Conservation (phyloP, 2,888 invertebrate species). For the Escarpia spicata region DNA sequence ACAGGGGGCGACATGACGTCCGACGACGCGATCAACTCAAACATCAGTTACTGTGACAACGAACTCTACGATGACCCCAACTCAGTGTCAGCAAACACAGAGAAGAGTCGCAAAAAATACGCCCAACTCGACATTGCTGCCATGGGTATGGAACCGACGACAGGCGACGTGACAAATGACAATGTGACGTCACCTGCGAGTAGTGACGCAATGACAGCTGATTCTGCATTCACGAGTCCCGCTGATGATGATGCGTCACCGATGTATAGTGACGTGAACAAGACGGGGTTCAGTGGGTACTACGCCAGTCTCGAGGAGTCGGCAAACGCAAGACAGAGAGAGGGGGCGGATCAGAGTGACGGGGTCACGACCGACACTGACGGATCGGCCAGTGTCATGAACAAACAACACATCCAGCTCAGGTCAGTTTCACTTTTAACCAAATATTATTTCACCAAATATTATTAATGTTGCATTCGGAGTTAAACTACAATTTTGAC, state of each 20-base stretch:
- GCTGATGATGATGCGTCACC: slow-evolving; percentile 42
- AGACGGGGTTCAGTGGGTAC: slow-evolving; percentile 59
- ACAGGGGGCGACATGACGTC: neutral
- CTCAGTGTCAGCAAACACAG: neutral
- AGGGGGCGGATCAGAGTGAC: slow-evolving; percentile 22
- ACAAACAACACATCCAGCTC: neutral
- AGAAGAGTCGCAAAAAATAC: slow-evolving; percentile 66
- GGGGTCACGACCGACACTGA: slow-evolving; percentile 34
- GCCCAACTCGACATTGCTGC: slow-evolving; percentile 76
- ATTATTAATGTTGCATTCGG: too few species aligned
- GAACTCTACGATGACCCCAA: slow-evolving; percentile 34
- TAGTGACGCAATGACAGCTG: slow-evolving; percentile 18
- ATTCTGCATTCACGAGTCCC: slow-evolving; percentile 8
- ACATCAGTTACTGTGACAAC: slow-evolving; percentile 42
- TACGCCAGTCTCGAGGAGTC: slow-evolving; percentile 58
- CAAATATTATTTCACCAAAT: too few species aligned
- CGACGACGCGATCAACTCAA: slow-evolving; percentile 48
- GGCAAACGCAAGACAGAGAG: neutral
- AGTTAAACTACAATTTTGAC: too few species aligned
- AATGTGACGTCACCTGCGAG: slow-evolving; percentile 24
- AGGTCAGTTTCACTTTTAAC: neutral
- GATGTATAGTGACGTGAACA: slow-evolving; percentile 30
- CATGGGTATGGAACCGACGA: slow-evolving; percentile 74
- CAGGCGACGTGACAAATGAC: neutral
- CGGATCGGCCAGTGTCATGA: slow-evolving; percentile 17